Percentiles rank a stretch among this genome's conserved stretches.
Conservation (phyloP, 2,113 vertebrate genomes). For the Illadopsis cleaveri region DNA sequence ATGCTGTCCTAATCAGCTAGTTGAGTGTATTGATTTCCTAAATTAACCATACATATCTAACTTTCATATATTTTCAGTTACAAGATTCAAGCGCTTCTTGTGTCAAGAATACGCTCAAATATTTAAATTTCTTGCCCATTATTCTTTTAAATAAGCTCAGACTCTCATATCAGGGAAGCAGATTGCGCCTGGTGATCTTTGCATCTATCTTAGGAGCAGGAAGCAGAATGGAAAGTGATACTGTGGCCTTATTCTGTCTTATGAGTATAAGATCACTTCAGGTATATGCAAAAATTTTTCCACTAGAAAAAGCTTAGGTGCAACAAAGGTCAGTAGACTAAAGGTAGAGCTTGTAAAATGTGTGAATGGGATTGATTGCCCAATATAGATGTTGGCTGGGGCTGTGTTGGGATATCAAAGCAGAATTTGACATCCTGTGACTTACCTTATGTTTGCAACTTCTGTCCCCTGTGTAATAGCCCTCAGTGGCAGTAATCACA, state of each 20-base stretch:
- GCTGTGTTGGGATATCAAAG: not conserved
- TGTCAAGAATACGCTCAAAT: not conserved
- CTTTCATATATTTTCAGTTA: not conserved
- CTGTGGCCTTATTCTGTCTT: not conserved
- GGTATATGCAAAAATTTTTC: not conserved
- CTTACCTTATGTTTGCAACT: not conserved
- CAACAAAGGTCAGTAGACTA: not conserved
- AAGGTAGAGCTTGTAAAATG: not conserved
- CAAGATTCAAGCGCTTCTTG: not conserved
- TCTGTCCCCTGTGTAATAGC: not conserved
- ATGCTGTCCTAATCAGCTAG: not conserved
- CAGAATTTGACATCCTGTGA: not conserved
- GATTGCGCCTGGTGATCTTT: not conserved
- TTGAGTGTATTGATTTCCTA: not conserved
- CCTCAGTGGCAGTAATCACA: not conserved
- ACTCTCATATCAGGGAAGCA: not conserved
- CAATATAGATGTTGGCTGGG: fast-evolving
- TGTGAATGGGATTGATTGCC: not conserved
- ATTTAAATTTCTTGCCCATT: not conserved
- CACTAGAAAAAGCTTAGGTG: not conserved
- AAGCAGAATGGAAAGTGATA: not conserved
- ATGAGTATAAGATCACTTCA: not conserved
- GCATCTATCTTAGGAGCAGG: not conserved
- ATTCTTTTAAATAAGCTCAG: not conserved
- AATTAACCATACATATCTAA: not conserved